Conservation (phyloP, 2,888 invertebrate species). For the Myopa testacea region DNA sequence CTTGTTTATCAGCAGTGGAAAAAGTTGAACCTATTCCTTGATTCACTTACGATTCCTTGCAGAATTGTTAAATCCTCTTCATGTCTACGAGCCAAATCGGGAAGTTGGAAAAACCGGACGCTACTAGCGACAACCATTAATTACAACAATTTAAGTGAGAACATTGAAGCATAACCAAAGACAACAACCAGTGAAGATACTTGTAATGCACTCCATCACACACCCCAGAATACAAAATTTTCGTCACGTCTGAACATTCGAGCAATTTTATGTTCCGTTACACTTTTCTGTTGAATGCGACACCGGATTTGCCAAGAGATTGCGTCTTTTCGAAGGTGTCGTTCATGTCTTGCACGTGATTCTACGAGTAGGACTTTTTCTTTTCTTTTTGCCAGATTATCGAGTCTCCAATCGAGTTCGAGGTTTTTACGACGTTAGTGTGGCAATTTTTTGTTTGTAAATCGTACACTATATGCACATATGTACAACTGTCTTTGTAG, state of each 20-base stretch:
- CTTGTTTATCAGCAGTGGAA: no score
- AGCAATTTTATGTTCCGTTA: conserved; percentile 1
- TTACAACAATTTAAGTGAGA: conserved; percentile 12
- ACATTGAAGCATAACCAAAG: background rate
- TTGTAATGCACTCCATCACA: no score
- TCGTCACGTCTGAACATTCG: conserved; percentile 6
- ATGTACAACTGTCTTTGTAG: background rate
- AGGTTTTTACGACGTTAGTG: background rate
- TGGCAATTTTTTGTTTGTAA: background rate
- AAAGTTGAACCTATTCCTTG: no score
- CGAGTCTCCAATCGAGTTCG: background rate
- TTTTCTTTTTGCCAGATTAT: background rate
- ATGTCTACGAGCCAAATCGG: no score
- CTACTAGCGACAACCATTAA: background rate
- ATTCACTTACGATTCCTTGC: no score
- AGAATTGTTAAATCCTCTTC: no score
- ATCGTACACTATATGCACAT: no score
- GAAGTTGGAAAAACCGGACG: background rate
- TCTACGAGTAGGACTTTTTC: background rate
- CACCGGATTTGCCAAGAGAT: background rate
- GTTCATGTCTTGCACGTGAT: conserved; percentile 12
- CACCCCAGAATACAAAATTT: background rate
- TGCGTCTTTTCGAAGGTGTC: background rate
- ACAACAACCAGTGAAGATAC: background rate
- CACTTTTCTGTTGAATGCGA: background rate